Evolutionary conservation across 2,113 vertebrate species (phyloP), one percentile per base, ranked within the genome.

Genomic region (Brachypodius melanocephalos): DNA sequence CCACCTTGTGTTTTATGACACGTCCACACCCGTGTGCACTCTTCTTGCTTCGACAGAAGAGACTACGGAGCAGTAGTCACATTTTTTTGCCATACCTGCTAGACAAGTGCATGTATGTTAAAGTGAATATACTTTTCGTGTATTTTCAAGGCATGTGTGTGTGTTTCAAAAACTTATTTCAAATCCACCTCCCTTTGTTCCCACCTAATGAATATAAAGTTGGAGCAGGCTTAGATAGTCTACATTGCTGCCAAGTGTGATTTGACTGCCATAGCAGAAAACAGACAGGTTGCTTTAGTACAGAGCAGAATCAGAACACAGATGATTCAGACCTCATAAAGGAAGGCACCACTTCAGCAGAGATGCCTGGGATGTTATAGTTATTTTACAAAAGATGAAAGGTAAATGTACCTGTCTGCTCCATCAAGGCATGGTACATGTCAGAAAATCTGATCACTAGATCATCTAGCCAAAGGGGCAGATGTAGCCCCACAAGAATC

Each of bases 1-100:
- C 91, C 89, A 93, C 63, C 95, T 90, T 71, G 93, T 82, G 93
- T 85, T 63, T 17, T 21, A 1, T 3, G 17, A 21, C 4, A 26
- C 2, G 7, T 55, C 77, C 54, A 58, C 43, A 48, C 18, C 7
- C 9, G 1, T 15, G 71, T 6, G 55, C 6, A 1, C 21, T 57
- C 10, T 6, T 29, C 17, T 8, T 10, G 20, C 48, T 29, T 76
- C 19, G 2, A 58, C 32, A 63, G 28, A 51, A 8, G 11, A 36
- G 19, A 10, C 43, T 43, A 15, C 17, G 7, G 21, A 63, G 25
- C 18, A 54, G 14, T 0, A 43, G 32, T 3, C 25, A 19, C 2
- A 0, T 17, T 28, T 45, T 80, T 82, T 32, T 76, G 6, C 17
- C 2, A 0, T 40, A 49, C 12, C 21, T 29, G 22, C 10, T 22